Evolutionary conservation across 2,888 invertebrate species (phyloP).

Genomic region (Drosophila incognita): DNA sequence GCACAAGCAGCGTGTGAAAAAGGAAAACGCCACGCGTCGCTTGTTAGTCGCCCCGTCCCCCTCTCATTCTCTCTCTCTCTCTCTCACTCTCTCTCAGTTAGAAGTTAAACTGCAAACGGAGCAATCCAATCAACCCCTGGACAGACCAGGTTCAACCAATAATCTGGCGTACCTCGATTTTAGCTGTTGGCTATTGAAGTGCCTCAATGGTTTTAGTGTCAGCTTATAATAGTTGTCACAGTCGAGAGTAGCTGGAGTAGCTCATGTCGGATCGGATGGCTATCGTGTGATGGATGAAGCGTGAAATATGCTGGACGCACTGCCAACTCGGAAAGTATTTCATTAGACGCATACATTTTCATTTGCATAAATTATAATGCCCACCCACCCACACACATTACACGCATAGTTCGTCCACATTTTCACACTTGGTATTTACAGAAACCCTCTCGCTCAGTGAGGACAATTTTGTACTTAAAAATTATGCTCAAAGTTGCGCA

Average conservation of each 20-base stretch:
- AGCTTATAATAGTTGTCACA: constrained; percentile 80
- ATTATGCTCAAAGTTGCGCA: not conserved
- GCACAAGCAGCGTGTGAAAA: constrained; percentile 65
- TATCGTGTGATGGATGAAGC: constrained; percentile 68
- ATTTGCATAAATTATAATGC: constrained; percentile 61
- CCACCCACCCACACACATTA: constrained; percentile 20
- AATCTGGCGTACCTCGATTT: constrained; percentile 2
- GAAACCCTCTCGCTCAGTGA: constrained; percentile 28
- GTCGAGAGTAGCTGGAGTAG: constrained; percentile 18
- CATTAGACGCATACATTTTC: constrained; percentile 19
- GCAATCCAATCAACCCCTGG: constrained; percentile 69
- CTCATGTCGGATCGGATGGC: constrained; percentile 44
- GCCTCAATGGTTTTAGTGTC: constrained; percentile 76
- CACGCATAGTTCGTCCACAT: constrained; percentile 14
- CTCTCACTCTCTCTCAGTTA: constrained; percentile 13
- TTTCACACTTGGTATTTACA: constrained; percentile 8
- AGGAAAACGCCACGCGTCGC: constrained; percentile 69
- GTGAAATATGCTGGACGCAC: constrained; percentile 61
- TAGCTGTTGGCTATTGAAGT: constrained; percentile 61
- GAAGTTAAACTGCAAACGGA: constrained; percentile 69
- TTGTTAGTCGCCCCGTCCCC: constrained; percentile 53
- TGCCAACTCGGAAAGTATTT: constrained; percentile 16
- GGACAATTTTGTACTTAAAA: not conserved
- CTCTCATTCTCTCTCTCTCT: constrained; percentile 9
- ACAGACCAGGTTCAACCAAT: constrained; percentile 24